A percentile compares a stretch with the other conserved stretches of the same genome.
phyloP scores from a whole-genome alignment of 1,140 invertebrate genomes.

The Helicoverpa armigera region DNA sequence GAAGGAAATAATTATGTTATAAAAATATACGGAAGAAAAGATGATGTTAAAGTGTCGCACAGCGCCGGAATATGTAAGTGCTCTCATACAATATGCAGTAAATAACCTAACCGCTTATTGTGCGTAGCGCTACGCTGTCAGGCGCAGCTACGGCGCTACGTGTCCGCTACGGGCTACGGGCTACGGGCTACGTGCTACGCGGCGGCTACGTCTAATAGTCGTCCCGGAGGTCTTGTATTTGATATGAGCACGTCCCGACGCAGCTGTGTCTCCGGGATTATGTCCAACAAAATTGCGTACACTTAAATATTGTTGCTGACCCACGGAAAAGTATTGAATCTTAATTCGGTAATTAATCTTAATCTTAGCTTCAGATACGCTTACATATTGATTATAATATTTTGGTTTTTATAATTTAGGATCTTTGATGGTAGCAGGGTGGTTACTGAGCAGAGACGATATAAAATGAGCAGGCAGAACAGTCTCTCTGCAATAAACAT shows the following conservation, averaged over 20 bases:
- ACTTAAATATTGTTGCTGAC: conserved; percentile 12
- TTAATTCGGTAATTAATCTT: neutral
- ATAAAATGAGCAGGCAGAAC: neutral
- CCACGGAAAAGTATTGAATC: conserved; percentile 1
- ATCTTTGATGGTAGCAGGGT: no score
- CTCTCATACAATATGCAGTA: conserved; percentile 44
- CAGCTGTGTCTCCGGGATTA: conserved; percentile 20
- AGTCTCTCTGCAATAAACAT: neutral
- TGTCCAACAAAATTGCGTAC: conserved; percentile 8
- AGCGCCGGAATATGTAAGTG: conserved; percentile 17
- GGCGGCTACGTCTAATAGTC: conserved; percentile 20
- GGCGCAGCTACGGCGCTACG: conserved; percentile 1
- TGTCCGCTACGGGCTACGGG: conserved; percentile 27
- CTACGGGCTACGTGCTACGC: conserved; percentile 28
- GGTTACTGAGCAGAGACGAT: no score
- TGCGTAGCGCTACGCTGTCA: conserved; percentile 31
- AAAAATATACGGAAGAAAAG: neutral
- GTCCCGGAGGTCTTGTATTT: neutral
- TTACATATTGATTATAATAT: no score
- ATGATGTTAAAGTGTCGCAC: conserved; percentile 2
- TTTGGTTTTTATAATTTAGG: no score
- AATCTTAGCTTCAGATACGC: no score
- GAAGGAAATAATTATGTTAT: neutral
- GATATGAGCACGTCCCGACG: conserved; percentile 17
- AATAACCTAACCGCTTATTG: conserved; percentile 44